Evolutionary conservation across 2,797 vertebrate genomes (phyloP).

Genomic region (Lagodon rhomboides): DNA sequence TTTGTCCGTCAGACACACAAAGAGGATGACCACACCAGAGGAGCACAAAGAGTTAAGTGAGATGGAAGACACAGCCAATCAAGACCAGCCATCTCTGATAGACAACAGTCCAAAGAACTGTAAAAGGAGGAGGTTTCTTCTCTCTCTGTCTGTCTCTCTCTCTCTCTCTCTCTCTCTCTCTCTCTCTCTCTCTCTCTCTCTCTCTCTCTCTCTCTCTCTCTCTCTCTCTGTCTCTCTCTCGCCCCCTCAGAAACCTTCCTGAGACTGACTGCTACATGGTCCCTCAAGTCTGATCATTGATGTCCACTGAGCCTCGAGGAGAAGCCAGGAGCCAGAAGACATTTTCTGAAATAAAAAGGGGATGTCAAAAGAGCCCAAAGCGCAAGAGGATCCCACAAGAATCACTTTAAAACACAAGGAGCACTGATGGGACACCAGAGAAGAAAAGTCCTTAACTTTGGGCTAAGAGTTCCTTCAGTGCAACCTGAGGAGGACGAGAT

Average conservation of each 20-base stretch:
- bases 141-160: too few species aligned
- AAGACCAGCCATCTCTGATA: constrained; percentile 47
- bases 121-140: constrained; percentile 57
- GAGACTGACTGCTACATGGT: constrained; percentile 9
- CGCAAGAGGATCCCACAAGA: background rate
- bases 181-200: constrained; percentile 27
- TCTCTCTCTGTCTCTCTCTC: constrained; percentile 40
- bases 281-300: constrained; percentile 34
- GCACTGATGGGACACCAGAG: constrained; percentile 49
- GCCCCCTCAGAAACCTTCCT: constrained; percentile 24
- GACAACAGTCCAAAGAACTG: constrained; percentile 45
- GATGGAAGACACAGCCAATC: constrained; percentile 57
- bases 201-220: constrained; percentile 31
- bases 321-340: constrained; percentile 2
- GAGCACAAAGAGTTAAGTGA: constrained; percentile 71
- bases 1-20: background rate
- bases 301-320: constrained; percentile 36
- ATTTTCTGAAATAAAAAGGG: constrained; percentile 21
- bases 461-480: constrained; percentile 27
- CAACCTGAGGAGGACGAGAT: constrained; percentile 45
- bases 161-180: constrained; percentile 29
- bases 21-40: constrained; percentile 10
- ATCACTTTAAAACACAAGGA: background rate
- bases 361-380: constrained; percentile 8
- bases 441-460: constrained; percentile 28